phyloP scores from a whole-genome alignment of 1,140 invertebrate genomes.

The Caenorhabditis remanei region DNA sequence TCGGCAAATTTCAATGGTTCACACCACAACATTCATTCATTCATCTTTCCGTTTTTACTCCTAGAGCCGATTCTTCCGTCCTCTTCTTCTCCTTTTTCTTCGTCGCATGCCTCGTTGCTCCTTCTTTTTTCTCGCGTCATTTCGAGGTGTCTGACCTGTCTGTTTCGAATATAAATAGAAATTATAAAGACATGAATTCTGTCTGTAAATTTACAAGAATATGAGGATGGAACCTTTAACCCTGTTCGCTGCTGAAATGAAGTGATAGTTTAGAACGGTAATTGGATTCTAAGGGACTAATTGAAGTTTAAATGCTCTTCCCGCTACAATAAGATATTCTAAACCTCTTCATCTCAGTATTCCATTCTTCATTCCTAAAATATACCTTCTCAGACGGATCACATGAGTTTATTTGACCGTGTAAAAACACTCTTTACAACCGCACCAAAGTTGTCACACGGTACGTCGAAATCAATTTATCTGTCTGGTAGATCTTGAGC shows the following conservation, averaged over 20 bases:
- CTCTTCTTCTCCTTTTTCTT: slow-evolving; percentile 6
- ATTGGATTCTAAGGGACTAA: too few relatives aligned
- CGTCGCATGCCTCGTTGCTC: background rate
- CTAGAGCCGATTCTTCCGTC: background rate
- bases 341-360: too few relatives aligned
- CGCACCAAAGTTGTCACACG: too few relatives aligned
- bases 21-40: slow-evolving; percentile 18
- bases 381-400: background rate
- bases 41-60: slow-evolving; percentile 28
- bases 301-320: too few relatives aligned
- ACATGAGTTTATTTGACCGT: slow-evolving; percentile 7
- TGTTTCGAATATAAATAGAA: background rate
- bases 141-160: background rate
- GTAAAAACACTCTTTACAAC: too few relatives aligned
- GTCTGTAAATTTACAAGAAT: too few relatives aligned
- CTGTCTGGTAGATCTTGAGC: too few relatives aligned
- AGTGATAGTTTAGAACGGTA: too few relatives aligned
- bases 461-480: too few relatives aligned
- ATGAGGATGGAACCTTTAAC: too few relatives aligned
- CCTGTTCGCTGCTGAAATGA: too few relatives aligned
- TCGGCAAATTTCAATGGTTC: slow-evolving; percentile 6
- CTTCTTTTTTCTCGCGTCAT: slow-evolving; percentile 8
- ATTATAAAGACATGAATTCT: background rate
- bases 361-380: background rate
- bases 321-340: too few relatives aligned